phyloP scores from a whole-genome alignment of 1,140 invertebrate genomes.

The Megalopta genalis region DNA sequence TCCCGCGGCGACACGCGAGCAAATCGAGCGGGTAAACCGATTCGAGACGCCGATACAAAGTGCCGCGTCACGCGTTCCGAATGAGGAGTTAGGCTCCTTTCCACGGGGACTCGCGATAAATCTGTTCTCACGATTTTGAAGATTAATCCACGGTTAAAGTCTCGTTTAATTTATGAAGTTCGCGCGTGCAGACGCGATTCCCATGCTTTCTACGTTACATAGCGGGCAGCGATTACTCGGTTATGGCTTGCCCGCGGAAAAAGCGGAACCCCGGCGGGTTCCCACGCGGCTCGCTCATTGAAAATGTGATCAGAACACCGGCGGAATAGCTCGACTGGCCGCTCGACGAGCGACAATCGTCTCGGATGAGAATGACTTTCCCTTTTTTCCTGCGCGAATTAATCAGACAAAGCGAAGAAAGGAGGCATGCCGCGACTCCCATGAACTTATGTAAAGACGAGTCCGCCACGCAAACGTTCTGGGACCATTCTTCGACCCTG shows the following conservation, averaged over 20 bases:
- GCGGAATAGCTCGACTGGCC: conserved; percentile 7
- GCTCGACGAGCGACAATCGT: conserved; percentile 27
- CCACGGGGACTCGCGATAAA: background rate
- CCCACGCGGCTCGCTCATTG: conserved; percentile 45
- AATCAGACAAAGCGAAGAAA: background rate
- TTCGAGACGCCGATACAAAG: background rate
- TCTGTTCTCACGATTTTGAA: background rate
- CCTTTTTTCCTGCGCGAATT: background rate
- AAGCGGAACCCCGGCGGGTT: conserved; percentile 50
- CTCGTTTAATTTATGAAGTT: background rate
- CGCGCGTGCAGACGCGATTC: conserved; percentile 42
- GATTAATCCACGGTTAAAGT: background rate
- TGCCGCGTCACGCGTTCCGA: background rate
- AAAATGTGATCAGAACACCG: conserved; percentile 30
- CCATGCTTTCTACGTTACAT: conserved; percentile 65
- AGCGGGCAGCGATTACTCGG: conserved; percentile 49
- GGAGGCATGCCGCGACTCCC: too few species aligned
- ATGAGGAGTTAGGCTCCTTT: background rate
- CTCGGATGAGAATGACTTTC: conserved; percentile 38
- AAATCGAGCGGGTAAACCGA: background rate
- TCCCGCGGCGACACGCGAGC: too few species aligned
- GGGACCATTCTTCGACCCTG: conserved; percentile 1
- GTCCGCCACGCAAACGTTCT: conserved; percentile 22
- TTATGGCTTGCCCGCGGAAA: conserved; percentile 27
- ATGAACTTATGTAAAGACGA: conserved; percentile 19